A percentile compares a stretch with the other conserved stretches of the same genome.
phyloP scores from a whole-genome alignment of 2,797 vertebrate species.

The Neostethus bicornis region DNA sequence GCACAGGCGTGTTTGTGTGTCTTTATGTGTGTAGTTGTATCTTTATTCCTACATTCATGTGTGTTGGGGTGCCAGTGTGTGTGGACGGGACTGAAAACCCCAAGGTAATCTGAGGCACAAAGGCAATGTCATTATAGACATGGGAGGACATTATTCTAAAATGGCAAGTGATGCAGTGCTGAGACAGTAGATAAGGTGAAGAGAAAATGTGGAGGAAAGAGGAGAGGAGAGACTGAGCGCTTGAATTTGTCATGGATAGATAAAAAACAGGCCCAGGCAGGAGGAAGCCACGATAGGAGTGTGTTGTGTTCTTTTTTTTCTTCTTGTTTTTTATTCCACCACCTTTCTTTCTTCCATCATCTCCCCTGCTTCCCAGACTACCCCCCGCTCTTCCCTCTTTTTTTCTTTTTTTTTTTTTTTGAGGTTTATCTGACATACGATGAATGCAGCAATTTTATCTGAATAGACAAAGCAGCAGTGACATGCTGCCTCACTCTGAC shows the following conservation, averaged over 20 bases:
- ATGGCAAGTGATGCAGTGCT: conserved; percentile 81
- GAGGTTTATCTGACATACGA: conserved; percentile 83
- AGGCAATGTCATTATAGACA: conserved; percentile 84
- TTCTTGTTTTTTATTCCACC: conserved; percentile 11
- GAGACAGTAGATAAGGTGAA: conserved; percentile 84
- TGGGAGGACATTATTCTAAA: conserved; percentile 83
- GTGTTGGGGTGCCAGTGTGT: conserved; percentile 23
- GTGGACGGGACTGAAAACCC: conserved; percentile 68
- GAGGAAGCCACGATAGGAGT: conserved; percentile 71
- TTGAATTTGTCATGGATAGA: conserved; percentile 83
- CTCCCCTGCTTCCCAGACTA: conserved; percentile 39
- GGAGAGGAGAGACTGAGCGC: conserved; percentile 73
- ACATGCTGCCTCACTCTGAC: conserved; percentile 74
- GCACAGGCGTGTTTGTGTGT: conserved; percentile 47
- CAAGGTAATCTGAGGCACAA: conserved; percentile 82
- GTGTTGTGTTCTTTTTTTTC: conserved; percentile 40
- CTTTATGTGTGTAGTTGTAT: conserved; percentile 31
- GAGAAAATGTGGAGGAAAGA: conserved; percentile 78
- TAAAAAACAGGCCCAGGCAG: conserved; percentile 80
- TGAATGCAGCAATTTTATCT: conserved; percentile 83
- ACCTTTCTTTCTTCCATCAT: conserved; percentile 50
- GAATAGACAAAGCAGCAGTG: conserved; percentile 81
- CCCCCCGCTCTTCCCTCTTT: conserved; percentile 54
- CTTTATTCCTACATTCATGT: conserved; percentile 58
- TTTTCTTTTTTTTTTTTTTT: no score